Conservation (phyloP, 1,140 invertebrate genomes). For the Ruditapes philippinarum region DNA sequence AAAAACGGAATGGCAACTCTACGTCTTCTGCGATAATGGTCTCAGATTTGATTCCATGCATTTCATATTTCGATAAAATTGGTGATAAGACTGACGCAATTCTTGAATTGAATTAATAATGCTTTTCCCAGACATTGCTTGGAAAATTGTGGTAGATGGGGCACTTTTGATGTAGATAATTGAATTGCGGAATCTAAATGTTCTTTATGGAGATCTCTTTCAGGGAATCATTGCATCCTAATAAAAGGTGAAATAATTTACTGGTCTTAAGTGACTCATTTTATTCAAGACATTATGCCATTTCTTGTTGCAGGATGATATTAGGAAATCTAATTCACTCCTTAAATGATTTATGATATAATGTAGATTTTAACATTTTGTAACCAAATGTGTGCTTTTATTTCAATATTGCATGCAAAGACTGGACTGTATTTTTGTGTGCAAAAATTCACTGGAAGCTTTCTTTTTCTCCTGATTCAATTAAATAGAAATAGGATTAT, state of each 20-base stretch:
- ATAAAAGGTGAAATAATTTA: too few relatives aligned
- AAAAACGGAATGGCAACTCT: not conserved
- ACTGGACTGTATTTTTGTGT: too few relatives aligned
- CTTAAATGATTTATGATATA: too few relatives aligned
- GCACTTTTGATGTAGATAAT: slow-evolving; percentile 14
- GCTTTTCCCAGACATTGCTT: not conserved
- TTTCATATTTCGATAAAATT: slow-evolving; percentile 3
- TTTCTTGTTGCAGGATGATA: too few relatives aligned
- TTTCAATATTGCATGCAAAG: too few relatives aligned
- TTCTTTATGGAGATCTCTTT: not conserved
- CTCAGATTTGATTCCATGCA: slow-evolving; percentile 35
- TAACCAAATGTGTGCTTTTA: too few relatives aligned
- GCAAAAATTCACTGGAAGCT: too few relatives aligned
- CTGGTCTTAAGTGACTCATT: too few relatives aligned
- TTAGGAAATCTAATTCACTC: too few relatives aligned
- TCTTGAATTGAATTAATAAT: not conserved
- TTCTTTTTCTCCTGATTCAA: not conserved
- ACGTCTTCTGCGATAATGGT: not conserved
- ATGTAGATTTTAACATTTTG: too few relatives aligned
- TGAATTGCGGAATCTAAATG: not conserved
- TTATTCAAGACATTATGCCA: too few relatives aligned
- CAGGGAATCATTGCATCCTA: too few relatives aligned
- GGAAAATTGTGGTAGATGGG: not conserved
- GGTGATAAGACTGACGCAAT: slow-evolving; percentile 1
- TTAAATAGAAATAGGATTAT: not conserved